Conservation (phyloP, 2,888 invertebrate genomes). For the Autographa gamma region DNA sequence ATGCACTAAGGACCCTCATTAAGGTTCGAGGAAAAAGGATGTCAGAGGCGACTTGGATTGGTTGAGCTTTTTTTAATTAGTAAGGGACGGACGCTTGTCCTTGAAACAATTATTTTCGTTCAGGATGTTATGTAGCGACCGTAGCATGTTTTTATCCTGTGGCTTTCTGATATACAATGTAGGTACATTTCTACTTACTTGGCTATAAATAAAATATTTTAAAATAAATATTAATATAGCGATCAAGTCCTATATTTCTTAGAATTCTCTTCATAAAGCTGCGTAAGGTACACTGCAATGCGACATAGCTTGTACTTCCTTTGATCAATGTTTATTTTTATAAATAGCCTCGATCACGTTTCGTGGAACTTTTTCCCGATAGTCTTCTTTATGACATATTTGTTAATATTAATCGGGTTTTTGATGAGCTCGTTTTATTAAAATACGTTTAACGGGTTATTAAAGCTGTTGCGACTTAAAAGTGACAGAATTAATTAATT, state of each 20-base stretch:
- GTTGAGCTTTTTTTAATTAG: constrained; percentile 4
- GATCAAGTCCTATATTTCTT: not conserved
- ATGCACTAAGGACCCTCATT: constrained; percentile 4
- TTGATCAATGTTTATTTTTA: not conserved
- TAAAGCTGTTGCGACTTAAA: not conserved
- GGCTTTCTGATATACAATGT: no score
- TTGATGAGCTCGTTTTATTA: not conserved
- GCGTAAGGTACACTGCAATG: not conserved
- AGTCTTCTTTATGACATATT: not conserved
- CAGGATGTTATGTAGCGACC: not conserved
- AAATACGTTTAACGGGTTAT: not conserved
- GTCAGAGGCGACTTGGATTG: constrained; percentile 4
- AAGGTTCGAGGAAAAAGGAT: not conserved
- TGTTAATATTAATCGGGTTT: not conserved
- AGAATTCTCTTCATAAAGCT: not conserved
- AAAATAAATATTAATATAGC: no score
- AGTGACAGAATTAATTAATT: not conserved
- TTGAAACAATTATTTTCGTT: not conserved
- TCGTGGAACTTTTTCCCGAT: not conserved
- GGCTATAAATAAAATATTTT: not conserved
- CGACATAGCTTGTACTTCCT: constrained; percentile 1
- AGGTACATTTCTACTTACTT: no score
- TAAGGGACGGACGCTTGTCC: not conserved
- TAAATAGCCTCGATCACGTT: constrained; percentile 1
- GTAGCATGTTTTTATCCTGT: no score